Base-by-base conservation (phyloP, 2,113 vertebrate species). In the Sminthopsis crassicaudata region DNA sequence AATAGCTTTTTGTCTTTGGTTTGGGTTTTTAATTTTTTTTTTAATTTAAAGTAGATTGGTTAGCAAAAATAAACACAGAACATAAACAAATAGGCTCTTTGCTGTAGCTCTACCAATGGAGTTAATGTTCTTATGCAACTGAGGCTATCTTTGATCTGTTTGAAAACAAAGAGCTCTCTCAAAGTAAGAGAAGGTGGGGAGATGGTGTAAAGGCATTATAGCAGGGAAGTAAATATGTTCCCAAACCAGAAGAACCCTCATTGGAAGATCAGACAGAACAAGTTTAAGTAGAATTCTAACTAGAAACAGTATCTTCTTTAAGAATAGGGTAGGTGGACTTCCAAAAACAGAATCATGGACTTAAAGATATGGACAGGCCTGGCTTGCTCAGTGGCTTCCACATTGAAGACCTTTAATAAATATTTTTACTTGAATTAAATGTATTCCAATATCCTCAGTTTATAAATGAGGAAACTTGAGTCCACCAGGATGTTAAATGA, bases 401-500 rank as follows among this genome's bases (percentile, higher is more conserved):
- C 53, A 0, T 90, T 91, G 52, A 60, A 84, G 0, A 8, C 92
- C 90, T 26, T 95, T 53, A 90, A 14, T 91, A 89, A 42, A 91
- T 92, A 22, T 94, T 93, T 90, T 14, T 93, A 53, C 93, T 55
- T 94, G 51, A 92, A 91, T 90, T 84, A 19, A 84, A 42, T 42
- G 36, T n/a, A 42, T 42, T 42, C 67, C 48, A 67, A 57, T 95
- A 60, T 94, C 46, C 30, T 46, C 10, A 27, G 93, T 93, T 95
- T 92, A 76, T 51, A 93, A 92, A 95, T 94, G 48, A 94, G 60
- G 67, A 95, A 90, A 91, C 30, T 67, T 46, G 93, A 51, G 10
- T 76, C 92, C 54, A 92, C 52, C 89, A 95, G 76, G 51, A 91
- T 84, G 67, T 89, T 90, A 89, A 94, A 90, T 92, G 92, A 90